phyloP scores from a whole-genome alignment of 2,888 invertebrate genomes.

The Eristalis arbustorum region DNA sequence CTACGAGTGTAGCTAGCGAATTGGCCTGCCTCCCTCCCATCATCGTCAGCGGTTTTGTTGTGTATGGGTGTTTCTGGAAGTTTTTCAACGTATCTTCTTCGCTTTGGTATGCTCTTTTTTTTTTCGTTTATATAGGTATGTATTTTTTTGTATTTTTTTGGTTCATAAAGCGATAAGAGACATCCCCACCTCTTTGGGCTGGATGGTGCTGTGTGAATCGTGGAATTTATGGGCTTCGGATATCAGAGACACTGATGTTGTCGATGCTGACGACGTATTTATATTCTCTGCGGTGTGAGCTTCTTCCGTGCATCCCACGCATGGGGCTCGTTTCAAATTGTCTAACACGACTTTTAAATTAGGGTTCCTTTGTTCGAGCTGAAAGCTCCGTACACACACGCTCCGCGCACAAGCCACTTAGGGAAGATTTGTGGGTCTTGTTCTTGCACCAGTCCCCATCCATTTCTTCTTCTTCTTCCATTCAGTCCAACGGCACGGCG shows the following conservation, averaged over 20 bases:
- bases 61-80: neutral
- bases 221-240: constrained; percentile 65
- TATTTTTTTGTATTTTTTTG: constrained; percentile 7
- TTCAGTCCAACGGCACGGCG: no score
- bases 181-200: constrained; percentile 3
- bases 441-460: constrained; percentile 16
- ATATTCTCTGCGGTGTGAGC: constrained; percentile 47
- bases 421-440: constrained; percentile 65
- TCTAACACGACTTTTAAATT: constrained; percentile 71
- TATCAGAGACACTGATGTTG: constrained; percentile 69
- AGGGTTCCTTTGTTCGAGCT: constrained; percentile 67
- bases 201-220: constrained; percentile 15
- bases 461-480: no score
- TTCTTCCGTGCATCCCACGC: constrained; percentile 69
- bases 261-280: constrained; percentile 69
- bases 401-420: constrained; percentile 43
- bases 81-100: constrained; percentile 23
- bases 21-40: constrained; percentile 16
- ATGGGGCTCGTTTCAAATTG: constrained; percentile 62
- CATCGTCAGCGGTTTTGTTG: neutral
- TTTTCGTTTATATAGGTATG: neutral
- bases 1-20: constrained; percentile 29
- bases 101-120: neutral
- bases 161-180: constrained; percentile 54
- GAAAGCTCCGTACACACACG: constrained; percentile 48